Conservation (phyloP, 1,140 invertebrate species). For the Olivierus martensii region DNA sequence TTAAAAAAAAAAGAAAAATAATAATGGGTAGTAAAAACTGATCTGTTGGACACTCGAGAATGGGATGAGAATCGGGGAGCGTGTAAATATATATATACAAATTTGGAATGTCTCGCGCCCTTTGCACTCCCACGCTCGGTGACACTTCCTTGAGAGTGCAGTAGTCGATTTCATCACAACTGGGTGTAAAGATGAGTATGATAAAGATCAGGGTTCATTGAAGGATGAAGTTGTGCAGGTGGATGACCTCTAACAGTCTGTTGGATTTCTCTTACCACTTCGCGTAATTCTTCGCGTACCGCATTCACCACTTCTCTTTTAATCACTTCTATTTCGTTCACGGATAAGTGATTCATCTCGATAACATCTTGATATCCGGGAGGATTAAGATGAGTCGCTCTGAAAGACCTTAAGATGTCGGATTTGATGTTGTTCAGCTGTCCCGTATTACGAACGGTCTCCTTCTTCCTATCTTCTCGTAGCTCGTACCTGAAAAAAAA, state of each 20-base stretch:
- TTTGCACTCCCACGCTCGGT: too few relatives aligned
- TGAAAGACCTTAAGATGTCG: conserved; percentile 32
- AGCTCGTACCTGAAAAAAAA: conserved; percentile 33
- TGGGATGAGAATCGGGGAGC: too few relatives aligned
- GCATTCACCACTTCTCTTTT: conserved; percentile 28
- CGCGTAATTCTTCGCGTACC: conserved; percentile 26
- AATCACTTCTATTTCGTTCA: conserved; percentile 27
- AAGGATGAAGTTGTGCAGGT: conserved; percentile 13
- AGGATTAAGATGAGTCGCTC: conserved; percentile 9
- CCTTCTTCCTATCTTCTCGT: conserved; percentile 37
- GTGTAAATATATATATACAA: too few relatives aligned
- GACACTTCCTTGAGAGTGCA: background rate
- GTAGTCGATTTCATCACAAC: conserved; percentile 21
- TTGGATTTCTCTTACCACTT: conserved; percentile 21
- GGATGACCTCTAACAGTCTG: conserved; percentile 4
- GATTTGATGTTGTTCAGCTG: conserved; percentile 37
- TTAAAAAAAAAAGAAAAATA: too few relatives aligned
- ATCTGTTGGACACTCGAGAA: too few relatives aligned
- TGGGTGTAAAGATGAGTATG: conserved; percentile 34
- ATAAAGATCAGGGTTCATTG: conserved; percentile 26
- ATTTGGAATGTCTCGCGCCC: too few relatives aligned
- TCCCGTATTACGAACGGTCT: conserved; percentile 30
- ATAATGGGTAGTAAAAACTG: too few relatives aligned
- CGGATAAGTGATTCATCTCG: conserved; percentile 11
- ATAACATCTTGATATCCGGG: background rate